Conservation (phyloP, 1,140 invertebrate genomes). For the Anastatus disparis region DNA sequence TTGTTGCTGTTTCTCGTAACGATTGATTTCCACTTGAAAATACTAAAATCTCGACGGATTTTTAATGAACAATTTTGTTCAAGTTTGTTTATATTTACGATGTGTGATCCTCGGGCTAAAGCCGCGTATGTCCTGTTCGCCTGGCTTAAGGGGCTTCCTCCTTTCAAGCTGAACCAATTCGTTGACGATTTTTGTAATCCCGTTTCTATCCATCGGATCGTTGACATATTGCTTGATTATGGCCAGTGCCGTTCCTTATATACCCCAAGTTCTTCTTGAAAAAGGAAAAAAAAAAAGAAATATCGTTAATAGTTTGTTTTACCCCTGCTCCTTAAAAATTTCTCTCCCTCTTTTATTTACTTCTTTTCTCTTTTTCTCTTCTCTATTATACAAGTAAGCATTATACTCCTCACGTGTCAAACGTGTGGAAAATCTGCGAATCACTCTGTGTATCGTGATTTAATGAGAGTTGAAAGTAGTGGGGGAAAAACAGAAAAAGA, state of each 20-base stretch:
- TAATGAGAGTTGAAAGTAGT: too few relatives aligned
- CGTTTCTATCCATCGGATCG: slow-evolving; percentile 47
- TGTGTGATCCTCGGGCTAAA: background rate
- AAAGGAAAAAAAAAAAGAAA: too few relatives aligned
- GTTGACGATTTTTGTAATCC: background rate
- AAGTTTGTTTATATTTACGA: slow-evolving; percentile 6
- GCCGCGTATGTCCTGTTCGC: background rate
- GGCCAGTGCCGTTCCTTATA: slow-evolving; percentile 36
- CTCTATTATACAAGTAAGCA: too few relatives aligned
- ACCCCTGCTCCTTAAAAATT: too few relatives aligned
- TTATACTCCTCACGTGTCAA: too few relatives aligned
- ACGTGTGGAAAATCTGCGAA: too few relatives aligned
- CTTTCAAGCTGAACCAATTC: slow-evolving; percentile 24
- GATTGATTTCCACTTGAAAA: slow-evolving; percentile 7
- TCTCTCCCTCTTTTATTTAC: too few relatives aligned
- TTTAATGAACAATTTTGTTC: background rate
- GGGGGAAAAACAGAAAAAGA: too few relatives aligned
- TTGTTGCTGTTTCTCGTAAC: slow-evolving; percentile 5
- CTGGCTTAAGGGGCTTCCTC: background rate
- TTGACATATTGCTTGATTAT: slow-evolving; percentile 44
- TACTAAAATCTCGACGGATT: background rate
- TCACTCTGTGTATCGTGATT: too few relatives aligned
- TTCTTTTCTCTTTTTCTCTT: too few relatives aligned
- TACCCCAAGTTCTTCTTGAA: slow-evolving; percentile 44
- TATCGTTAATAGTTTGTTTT: too few relatives aligned